These are phyloP conservation scores for Drosophila pachea DNA, from an alignment of 1,140 invertebrate genomes.

Conservation along the genomic window DNA sequence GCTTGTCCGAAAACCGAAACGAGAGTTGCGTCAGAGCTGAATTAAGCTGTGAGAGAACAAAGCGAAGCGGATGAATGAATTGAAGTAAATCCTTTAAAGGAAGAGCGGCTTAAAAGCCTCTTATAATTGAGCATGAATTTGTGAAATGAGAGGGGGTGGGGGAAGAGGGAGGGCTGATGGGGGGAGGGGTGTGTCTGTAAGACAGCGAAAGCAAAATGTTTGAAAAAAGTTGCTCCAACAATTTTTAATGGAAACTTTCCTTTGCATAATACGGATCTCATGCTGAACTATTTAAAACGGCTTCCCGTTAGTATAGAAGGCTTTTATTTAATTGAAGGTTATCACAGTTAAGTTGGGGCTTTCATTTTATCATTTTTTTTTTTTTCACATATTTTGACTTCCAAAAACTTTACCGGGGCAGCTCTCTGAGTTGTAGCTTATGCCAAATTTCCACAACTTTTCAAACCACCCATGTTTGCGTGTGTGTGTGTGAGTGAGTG, in stretches of 20 bases:
- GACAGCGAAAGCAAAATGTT: not conserved
- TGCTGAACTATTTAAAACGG: not conserved
- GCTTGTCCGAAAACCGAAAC: conserved; percentile 46
- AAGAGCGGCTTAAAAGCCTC: not conserved
- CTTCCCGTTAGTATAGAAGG: not conserved
- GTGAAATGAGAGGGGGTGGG: not conserved
- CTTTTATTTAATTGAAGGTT: too few relatives aligned
- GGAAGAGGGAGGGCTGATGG: too few relatives aligned
- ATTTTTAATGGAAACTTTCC: conserved; percentile 7
- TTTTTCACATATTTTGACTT: too few relatives aligned
- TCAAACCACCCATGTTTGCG: conserved; percentile 28
- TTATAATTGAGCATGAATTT: conserved; percentile 18
- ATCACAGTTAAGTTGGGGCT: too few relatives aligned
- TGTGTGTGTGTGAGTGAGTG: not conserved
- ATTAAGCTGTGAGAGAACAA: conserved; percentile 47
- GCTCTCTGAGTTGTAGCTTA: too few relatives aligned
- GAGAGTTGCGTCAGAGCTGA: conserved; percentile 52
- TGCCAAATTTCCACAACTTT: not conserved
- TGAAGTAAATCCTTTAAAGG: conserved; percentile 7
- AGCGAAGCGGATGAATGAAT: conserved; percentile 26
- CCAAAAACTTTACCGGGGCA: too few relatives aligned
- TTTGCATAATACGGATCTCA: not conserved
- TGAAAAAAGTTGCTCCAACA: conserved; percentile 6
- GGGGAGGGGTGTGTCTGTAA: too few relatives aligned
- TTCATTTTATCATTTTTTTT: too few relatives aligned